These are phyloP conservation scores for Athalia circularis DNA, from an alignment of 2,888 invertebrate genomes.

Conservation along the genomic window DNA sequence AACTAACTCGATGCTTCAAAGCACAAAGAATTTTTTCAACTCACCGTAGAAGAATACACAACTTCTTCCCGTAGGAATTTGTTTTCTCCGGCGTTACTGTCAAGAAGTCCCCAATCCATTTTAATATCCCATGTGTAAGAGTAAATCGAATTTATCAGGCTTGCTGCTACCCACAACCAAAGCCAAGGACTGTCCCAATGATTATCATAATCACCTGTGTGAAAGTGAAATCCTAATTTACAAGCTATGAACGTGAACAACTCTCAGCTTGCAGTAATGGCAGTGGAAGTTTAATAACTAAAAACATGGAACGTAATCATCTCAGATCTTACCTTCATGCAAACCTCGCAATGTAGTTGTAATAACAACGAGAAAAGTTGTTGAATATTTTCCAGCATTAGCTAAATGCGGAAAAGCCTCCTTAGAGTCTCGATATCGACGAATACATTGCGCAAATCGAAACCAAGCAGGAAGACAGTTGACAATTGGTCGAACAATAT, in stretches of 20 bases:
- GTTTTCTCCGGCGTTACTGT: slow-evolving; percentile 93
- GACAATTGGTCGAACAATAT: slow-evolving; percentile 88
- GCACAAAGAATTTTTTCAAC: slow-evolving; percentile 58
- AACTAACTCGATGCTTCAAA: not conserved
- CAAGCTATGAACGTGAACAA: not conserved
- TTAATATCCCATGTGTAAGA: slow-evolving; percentile 99
- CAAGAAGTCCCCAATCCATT: slow-evolving; percentile 99
- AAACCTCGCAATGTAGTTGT: slow-evolving; percentile 85
- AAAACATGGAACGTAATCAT: not conserved
- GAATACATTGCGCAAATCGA: slow-evolving; percentile 96
- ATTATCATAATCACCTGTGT: slow-evolving; percentile 77
- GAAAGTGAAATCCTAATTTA: not conserved
- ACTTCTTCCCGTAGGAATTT: slow-evolving; percentile 94
- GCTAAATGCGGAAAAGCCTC: slow-evolving; percentile 97
- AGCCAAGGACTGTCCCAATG: slow-evolving; percentile 88
- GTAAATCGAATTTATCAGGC: slow-evolving; percentile 92
- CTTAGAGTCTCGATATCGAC: slow-evolving; percentile 95
- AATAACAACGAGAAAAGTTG: slow-evolving; percentile 95
- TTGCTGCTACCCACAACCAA: slow-evolving; percentile 92
- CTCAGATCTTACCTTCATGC: slow-evolving; percentile 77
- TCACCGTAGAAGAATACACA: slow-evolving; percentile 93
- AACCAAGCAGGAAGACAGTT: slow-evolving; percentile 98
- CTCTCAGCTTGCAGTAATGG: not conserved
- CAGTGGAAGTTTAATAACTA: not conserved
- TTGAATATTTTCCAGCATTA: slow-evolving; percentile 98